Percentiles rank a stretch among this genome's conserved stretches.
These are phyloP conservation scores for Stigmatopora argus DNA, from an alignment of 2,113 vertebrate species.

Conservation along the genomic window DNA sequence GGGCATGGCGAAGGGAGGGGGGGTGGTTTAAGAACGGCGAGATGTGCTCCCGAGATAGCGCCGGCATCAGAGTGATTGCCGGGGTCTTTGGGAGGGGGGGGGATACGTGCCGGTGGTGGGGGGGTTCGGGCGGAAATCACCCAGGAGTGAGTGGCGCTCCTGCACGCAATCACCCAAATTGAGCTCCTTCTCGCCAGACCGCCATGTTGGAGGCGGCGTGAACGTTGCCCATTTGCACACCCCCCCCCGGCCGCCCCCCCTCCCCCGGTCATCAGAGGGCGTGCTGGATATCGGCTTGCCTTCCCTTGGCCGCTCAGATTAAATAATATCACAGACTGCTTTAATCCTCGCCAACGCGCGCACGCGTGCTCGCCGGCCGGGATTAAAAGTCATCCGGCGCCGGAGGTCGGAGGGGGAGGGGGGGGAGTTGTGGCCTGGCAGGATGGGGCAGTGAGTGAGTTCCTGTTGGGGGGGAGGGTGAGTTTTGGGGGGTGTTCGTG, in stretches of 20 bases:
- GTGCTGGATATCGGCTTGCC: conserved; percentile 31
- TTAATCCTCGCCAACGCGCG: conserved; percentile 40
- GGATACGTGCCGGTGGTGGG: conserved; percentile 1
- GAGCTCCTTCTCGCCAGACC: conserved; percentile 49
- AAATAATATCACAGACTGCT: conserved; percentile 65
- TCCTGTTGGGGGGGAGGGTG: background rate
- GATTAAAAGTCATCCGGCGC: conserved; percentile 44
- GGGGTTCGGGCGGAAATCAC: conserved; percentile 59
- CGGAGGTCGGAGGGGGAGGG: conserved; percentile 27
- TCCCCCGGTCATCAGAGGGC: conserved; percentile 54
- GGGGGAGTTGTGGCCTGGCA: background rate
- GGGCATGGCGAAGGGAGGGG: conserved; percentile 7
- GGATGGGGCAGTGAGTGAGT: background rate
- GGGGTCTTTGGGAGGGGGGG: conserved; percentile 34
- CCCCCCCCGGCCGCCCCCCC: background rate
- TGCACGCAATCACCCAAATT: conserved; percentile 60
- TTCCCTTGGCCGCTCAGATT: conserved; percentile 58
- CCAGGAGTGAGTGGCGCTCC: conserved; percentile 56
- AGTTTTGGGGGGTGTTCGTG: too few relatives aligned
- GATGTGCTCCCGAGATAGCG: conserved; percentile 63
- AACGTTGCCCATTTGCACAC: conserved; percentile 31
- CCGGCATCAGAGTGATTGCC: conserved; percentile 60
- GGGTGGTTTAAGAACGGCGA: conserved; percentile 29
- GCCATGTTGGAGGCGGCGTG: conserved; percentile 18
- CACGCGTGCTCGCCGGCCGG: conserved; percentile 21